Evolutionary conservation across 1,140 invertebrate species (phyloP).

Genomic region (Gryllus bimaculatus): DNA sequence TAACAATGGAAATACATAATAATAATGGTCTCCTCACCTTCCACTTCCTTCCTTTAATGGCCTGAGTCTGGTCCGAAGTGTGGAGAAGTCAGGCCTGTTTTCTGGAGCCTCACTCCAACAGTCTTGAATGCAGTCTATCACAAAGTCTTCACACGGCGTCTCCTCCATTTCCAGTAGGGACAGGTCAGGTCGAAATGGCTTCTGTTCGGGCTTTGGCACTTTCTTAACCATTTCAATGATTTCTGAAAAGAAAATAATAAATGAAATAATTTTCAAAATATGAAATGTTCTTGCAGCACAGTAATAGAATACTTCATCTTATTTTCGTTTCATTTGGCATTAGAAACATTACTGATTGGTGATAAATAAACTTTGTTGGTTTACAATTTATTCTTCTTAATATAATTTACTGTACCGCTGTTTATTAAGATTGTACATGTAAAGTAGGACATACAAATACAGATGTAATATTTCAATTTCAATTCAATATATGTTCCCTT

Average conservation of each 20-base stretch:
- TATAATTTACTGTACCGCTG: no score
- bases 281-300: no score
- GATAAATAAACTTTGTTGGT: no score
- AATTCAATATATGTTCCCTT: no score
- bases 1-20: background rate
- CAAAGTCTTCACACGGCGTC: conserved; percentile 60
- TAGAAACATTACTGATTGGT: no score
- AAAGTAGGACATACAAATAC: no score
- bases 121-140: conserved; percentile 66
- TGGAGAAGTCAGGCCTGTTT: conserved; percentile 67
- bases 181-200: conserved; percentile 67
- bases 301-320: no score
- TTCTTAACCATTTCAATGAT: conserved; percentile 71
- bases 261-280: no score
- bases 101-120: conserved; percentile 81
- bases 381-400: no score
- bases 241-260: conserved; percentile 41
- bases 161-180: conserved; percentile 52
- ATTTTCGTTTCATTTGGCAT: no score
- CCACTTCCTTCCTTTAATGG: conserved; percentile 78
- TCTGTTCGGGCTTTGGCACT: conserved; percentile 48
- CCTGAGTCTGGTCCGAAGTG: conserved; percentile 66
- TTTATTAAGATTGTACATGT: no score
- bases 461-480: no score
- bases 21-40: conserved; percentile 29